Percentiles rank a stretch among this genome's conserved stretches.
Conservation (phyloP, 2,113 vertebrate species). For the Microcebus ravelobensis region DNA sequence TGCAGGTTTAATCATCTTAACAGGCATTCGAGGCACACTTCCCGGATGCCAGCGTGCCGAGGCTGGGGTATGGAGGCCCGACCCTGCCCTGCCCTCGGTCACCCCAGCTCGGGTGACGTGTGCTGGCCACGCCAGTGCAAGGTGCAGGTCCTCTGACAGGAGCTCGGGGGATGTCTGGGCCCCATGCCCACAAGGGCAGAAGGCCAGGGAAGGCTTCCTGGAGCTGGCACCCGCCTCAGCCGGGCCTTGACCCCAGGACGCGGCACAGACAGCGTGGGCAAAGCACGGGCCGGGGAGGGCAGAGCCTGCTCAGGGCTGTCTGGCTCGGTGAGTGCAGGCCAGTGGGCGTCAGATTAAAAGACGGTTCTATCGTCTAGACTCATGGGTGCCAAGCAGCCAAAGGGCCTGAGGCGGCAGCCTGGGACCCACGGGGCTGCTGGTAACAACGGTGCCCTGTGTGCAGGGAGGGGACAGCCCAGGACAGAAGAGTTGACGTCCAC, state of each 20-base stretch:
- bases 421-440: not conserved
- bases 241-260: not conserved
- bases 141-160: not conserved
- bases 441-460: not conserved
- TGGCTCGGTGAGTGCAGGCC: not conserved
- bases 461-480: not conserved
- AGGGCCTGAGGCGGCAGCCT: not conserved
- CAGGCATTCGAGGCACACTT: not conserved
- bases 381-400: not conserved
- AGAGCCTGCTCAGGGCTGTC: not conserved
- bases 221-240: not conserved
- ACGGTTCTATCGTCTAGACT: not conserved
- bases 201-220: not conserved
- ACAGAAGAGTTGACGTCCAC: not conserved
- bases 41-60: not conserved
- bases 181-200: not conserved
- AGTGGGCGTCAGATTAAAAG: not conserved
- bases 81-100: too few species aligned
- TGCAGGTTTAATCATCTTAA: constrained; percentile 4
- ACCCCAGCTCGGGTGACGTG: not conserved
- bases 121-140: not conserved
- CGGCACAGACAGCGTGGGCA: not conserved
- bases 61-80: not conserved
- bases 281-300: not conserved
- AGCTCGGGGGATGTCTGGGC: not conserved